Conservation (phyloP, 2,797 vertebrate species). For the Morus bassanus region DNA sequence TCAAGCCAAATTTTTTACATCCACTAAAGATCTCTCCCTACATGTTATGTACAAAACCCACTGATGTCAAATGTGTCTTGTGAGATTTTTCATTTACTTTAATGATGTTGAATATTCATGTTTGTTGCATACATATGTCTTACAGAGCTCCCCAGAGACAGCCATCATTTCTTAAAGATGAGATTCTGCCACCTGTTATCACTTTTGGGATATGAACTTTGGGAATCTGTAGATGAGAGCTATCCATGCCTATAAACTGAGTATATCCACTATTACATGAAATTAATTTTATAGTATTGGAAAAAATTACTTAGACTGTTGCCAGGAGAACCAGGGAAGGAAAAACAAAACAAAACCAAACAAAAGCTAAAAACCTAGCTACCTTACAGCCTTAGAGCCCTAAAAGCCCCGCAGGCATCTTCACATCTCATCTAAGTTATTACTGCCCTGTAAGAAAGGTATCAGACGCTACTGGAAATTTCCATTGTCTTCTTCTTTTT, state of each 20-base stretch:
- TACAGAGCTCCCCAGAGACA: neutral
- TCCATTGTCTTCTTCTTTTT: neutral
- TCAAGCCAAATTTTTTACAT: neutral
- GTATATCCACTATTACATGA: rapidly evolving
- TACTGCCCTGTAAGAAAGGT: neutral
- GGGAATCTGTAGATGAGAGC: neutral
- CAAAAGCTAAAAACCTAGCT: neutral
- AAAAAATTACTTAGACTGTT: neutral
- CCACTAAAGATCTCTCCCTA: neutral
- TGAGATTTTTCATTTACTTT: neutral
- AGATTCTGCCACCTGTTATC: neutral
- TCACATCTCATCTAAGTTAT: neutral
- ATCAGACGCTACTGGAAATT: neutral
- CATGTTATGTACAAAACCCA: neutral
- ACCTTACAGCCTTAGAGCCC: neutral
- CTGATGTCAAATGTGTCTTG: neutral
- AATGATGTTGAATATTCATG: neutral
- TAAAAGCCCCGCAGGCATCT: neutral
- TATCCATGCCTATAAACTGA: neutral
- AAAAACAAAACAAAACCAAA: neutral
- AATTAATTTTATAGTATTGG: neutral
- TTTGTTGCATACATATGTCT: neutral
- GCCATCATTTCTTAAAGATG: neutral
- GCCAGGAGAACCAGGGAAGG: neutral
- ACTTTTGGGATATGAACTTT: neutral